Conservation (phyloP, 2,797 vertebrate genomes). For the Gobio occitaniae region DNA sequence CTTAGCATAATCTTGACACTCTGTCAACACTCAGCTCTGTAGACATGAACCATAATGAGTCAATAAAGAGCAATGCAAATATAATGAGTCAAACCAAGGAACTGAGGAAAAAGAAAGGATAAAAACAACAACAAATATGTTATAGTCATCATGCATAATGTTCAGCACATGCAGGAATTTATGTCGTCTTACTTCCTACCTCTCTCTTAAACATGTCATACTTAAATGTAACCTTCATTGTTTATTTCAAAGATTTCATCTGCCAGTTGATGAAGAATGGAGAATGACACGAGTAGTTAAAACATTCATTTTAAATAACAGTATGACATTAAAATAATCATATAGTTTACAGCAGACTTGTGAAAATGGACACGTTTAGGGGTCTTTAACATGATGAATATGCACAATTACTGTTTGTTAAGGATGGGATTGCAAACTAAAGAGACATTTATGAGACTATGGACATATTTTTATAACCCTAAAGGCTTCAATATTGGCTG, state of each 20-base stretch:
- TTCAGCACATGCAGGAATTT: slow-evolving; percentile 81
- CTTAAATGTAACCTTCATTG: neutral
- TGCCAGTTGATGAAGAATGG: neutral
- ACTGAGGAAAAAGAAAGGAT: slow-evolving; percentile 39
- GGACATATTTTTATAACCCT: slow-evolving; percentile 19
- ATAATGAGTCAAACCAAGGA: slow-evolving; percentile 64
- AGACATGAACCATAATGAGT: slow-evolving; percentile 44
- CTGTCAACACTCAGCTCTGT: slow-evolving; percentile 40
- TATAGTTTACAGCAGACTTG: neutral
- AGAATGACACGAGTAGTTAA: neutral
- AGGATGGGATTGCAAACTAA: slow-evolving; percentile 70
- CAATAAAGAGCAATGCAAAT: slow-evolving; percentile 58
- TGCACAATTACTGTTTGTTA: slow-evolving; percentile 68
- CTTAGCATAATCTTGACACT: slow-evolving; percentile 44
- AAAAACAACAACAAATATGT: slow-evolving; percentile 68
- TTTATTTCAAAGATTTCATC: neutral
- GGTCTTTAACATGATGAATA: slow-evolving; percentile 57
- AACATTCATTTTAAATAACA: neutral
- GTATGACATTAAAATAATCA: neutral
- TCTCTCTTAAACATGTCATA: slow-evolving; percentile 64
- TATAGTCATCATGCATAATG: slow-evolving; percentile 93
- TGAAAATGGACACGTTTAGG: slow-evolving; percentile 1
- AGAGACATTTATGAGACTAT: slow-evolving; percentile 67
- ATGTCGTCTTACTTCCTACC: slow-evolving; percentile 14
- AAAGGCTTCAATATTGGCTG: slow-evolving; percentile 57